phyloP scores from a whole-genome alignment of 37 sponge, comb jelly and placozoan species.

The Agelas oroides region DNA sequence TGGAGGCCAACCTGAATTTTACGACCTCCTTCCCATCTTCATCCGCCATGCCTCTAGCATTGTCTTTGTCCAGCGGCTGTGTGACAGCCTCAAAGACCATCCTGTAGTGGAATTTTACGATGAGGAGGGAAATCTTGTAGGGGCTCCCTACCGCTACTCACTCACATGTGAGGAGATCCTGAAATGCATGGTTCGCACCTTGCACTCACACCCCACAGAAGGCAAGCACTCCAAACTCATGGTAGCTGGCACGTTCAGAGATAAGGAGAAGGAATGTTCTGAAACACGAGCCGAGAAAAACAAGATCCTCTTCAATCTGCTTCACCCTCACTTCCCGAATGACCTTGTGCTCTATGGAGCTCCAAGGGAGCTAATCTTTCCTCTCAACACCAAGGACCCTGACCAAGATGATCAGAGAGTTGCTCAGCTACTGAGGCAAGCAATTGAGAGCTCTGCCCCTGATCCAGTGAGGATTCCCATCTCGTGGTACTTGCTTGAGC shows the following conservation, averaged over 20 bases:
- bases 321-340: neutral
- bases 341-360: neutral
- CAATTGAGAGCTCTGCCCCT: neutral
- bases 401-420: neutral
- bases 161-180: neutral
- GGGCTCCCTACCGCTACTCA: too few species aligned
- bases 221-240: neutral
- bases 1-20: neutral
- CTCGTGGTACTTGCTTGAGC: neutral
- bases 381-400: neutral
- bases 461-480: neutral
- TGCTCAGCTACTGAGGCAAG: neutral
- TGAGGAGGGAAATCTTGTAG: too few species aligned
- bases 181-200: neutral
- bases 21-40: constrained; percentile 17
- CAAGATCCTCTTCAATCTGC: neutral
- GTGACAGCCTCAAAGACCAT: neutral
- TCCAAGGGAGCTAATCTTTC: neutral
- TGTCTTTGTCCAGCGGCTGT: constrained; percentile 11
- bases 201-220: neutral
- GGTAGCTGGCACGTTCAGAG: neutral
- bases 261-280: neutral
- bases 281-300: neutral
- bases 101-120: neutral
- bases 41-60: too few species aligned